Base-by-base conservation (phyloP, 2,797 vertebrate genomes). In the Pangasius krempfi region DNA sequence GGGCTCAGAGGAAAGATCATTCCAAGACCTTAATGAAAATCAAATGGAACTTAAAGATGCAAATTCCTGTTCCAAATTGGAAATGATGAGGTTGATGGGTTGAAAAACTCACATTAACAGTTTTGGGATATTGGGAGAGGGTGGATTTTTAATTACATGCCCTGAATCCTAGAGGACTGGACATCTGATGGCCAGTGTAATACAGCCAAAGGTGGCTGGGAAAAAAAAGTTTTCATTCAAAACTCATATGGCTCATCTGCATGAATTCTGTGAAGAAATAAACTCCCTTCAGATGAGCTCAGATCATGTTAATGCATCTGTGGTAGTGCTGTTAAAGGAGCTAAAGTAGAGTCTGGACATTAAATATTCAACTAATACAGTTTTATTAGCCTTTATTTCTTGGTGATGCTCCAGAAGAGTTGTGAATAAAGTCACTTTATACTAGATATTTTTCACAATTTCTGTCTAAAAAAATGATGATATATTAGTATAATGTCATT, bases 21-120 rank as follows among this genome's bases (percentile, higher is more conserved):
- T 87, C 25, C n/a, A 52, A 22, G 33, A 10, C 40, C 56, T 73
- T 72, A 30, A 84, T 87, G 56, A 66, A 50, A 91, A 84, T 86
- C 62, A 73, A 37, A 88, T 78, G 12, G 52, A 76, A 75, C n/a
- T 88, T 73, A 52, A 79, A 54, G 30, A 70, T 20, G 8, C 18
- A 64, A 64, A 66, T 18, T 44, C 33, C 60, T 40, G 72, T 84
- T 83, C 27, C 52, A 87, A n/a, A 47, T 79, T 72, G 44, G 12
- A 76, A 66, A 52, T 20, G 44, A 25, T 50, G 0, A 83, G 52
- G 16, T 1, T 60, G 88, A 58, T 83, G 25, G 47, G 44, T 14
- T 27, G 22, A 58, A 27, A 13, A 66, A 80, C 56, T 22, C 40
- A 9, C 83, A 30, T 84, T 18, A 76, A 81, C 54, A 80, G 79